These are phyloP conservation scores for Chaitophorus viminalis DNA, from an alignment of 2,888 invertebrate species.

Conservation along the genomic window DNA sequence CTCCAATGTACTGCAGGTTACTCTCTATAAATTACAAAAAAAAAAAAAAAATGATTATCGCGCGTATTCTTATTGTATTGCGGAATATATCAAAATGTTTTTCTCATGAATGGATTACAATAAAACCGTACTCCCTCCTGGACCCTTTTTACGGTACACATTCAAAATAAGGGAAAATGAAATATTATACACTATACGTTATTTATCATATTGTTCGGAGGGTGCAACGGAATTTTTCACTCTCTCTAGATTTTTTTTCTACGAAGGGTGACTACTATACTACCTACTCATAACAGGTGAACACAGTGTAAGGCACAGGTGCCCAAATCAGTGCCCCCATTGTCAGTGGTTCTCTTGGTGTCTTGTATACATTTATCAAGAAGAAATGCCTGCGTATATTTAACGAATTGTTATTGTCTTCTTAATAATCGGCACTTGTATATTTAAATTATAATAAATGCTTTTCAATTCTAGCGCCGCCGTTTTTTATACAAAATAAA, in stretches of 20 bases:
- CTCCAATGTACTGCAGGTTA: background rate
- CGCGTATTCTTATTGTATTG: background rate
- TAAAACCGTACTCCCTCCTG: background rate
- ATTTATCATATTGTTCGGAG: slow-evolving; percentile 53
- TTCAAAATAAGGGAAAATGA: background rate
- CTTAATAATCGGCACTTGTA: background rate
- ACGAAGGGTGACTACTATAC: slow-evolving; percentile 21
- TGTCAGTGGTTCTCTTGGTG: slow-evolving; percentile 42
- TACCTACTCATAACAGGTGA: slow-evolving; percentile 54
- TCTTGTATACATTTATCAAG: background rate
- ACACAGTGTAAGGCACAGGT: slow-evolving; percentile 32
- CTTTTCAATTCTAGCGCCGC: background rate
- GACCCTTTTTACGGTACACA: slow-evolving; percentile 3
- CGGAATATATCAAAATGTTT: background rate
- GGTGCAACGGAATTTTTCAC: slow-evolving; percentile 36
- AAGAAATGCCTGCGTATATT: background rate
- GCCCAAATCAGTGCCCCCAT: slow-evolving; percentile 51
- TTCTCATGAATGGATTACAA: slow-evolving; percentile 41
- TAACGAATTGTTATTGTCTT: slow-evolving; percentile 36
- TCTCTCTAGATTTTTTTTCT: background rate
- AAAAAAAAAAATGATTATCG: background rate
- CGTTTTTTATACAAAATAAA: background rate
- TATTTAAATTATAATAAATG: background rate
- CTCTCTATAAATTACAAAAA: background rate
- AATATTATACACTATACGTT: slow-evolving; percentile 23